Base-by-base conservation (phyloP, 2,113 vertebrate genomes). In the Cyprinodon tularosa region DNA sequence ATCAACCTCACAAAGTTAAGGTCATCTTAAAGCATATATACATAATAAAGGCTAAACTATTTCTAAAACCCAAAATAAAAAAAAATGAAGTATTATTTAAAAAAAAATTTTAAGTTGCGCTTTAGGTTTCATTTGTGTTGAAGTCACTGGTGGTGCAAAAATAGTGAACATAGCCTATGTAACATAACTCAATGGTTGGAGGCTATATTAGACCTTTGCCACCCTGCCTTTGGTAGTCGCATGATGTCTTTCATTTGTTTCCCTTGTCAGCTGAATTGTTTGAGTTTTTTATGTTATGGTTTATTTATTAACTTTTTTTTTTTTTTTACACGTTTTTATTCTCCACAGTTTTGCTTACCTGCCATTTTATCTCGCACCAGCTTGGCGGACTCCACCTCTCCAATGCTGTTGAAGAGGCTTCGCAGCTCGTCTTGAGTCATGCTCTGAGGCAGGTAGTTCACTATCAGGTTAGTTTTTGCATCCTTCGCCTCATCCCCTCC, bases 351-450 rank as follows among this genome's bases (percentile, higher is more conserved):
- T 4, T 10, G 68, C 90, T 77, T 95, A 99, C 98, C 98, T 97
- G 97, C 97, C 3, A 98, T 96, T 96, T 99, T 99, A 92, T 99
- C 97, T 40, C 97, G 96, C 66, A 99, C 98, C n/a, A 99, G 96
- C 82, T 99, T 99, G 83, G 97, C 97, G 2, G 97, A 99, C 76
- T 99, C 97, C 37, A 99, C 97, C 90, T 99, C 97, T 0, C 98
- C 98, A 1, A 99, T 98, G 88, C 97, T 99, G 95, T 97, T 97
- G 84, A 99, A 99, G 36, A 99, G 96, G 87, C 97, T 99, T 57
- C 97, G 96, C 29, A 99, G 81, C 82, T 99, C 98, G 76, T 99
- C 98, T 88, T 99, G 98, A 0, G 96, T 96, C 98, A 99, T 99
- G 90, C 96, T 99, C 93, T 99, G 98, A 73, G 97, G 98, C 91